phyloP scores from a whole-genome alignment of 2,797 vertebrate species.

The Benthosema pterotum region DNA sequence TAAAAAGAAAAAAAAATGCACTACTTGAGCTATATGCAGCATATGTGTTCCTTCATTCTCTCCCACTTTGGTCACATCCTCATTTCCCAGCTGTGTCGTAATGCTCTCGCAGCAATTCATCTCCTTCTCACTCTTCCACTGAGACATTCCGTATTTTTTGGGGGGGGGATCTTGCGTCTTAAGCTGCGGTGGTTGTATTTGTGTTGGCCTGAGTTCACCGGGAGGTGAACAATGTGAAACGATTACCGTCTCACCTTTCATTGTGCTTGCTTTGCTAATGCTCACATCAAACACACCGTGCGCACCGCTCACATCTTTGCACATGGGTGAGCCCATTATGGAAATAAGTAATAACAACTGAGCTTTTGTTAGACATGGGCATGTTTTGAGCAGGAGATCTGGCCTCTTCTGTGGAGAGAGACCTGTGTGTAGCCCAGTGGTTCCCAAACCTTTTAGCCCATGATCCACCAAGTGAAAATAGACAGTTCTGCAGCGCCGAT shows the following conservation, averaged over 20 bases:
- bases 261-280: constrained; percentile 8
- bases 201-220: constrained; percentile 11
- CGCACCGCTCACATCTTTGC: constrained; percentile 9
- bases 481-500: too few species aligned
- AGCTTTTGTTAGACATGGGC: too few species aligned
- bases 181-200: constrained; percentile 1
- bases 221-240: constrained; percentile 8
- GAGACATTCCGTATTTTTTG: constrained; percentile 16
- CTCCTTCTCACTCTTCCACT: constrained; percentile 3
- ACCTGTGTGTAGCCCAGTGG: too few species aligned
- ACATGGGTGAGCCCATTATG: background rate
- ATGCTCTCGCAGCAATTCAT: constrained; percentile 15
- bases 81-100: constrained; percentile 14
- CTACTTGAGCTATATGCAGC: constrained; percentile 29
- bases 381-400: too few species aligned
- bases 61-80: constrained; percentile 3
- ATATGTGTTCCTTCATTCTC: constrained; percentile 10
- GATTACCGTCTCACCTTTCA: constrained; percentile 14
- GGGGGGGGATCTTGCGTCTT: background rate
- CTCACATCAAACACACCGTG: constrained; percentile 9
- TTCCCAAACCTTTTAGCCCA: too few species aligned
- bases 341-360: background rate
- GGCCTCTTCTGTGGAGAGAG: too few species aligned
- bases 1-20: constrained; percentile 17
- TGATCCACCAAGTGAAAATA: too few species aligned